These are phyloP conservation scores for Colletes gigas DNA, from an alignment of 1,140 invertebrate genomes.

Conservation along the genomic window DNA sequence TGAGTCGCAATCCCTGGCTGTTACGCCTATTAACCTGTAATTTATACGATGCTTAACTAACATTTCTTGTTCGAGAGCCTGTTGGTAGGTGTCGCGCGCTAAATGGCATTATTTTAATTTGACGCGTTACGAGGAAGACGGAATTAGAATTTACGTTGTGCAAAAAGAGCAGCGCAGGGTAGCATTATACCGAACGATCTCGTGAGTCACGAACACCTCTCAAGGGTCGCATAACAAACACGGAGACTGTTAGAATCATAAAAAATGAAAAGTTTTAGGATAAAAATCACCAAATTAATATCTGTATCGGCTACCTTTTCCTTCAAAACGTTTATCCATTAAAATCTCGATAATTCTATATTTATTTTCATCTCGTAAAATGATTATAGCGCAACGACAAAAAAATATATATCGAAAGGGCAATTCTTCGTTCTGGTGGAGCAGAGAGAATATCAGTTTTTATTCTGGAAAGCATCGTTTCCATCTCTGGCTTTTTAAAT, in stretches of 20 bases:
- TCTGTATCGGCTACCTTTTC: not conserved
- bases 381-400: no score
- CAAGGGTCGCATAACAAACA: not conserved
- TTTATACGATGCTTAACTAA: not conserved
- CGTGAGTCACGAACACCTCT: not conserved
- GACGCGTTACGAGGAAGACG: not conserved
- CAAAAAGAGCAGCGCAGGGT: not conserved
- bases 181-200: not conserved
- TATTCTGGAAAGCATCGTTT: no score
- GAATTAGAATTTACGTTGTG: not conserved
- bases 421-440: no score
- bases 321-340: no score
- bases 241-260: not conserved
- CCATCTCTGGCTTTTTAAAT: no score
- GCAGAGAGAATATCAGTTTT: no score
- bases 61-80: not conserved
- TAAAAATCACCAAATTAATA: not conserved
- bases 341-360: no score
- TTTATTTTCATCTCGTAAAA: no score
- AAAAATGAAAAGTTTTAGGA: not conserved
- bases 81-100: no score
- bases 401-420: no score
- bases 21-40: not conserved
- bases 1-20: not conserved
- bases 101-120: not conserved